Percentiles rank a stretch among this genome's conserved stretches.
Conservation (phyloP, 2,113 vertebrate species). For the Elephantulus edwardii region DNA sequence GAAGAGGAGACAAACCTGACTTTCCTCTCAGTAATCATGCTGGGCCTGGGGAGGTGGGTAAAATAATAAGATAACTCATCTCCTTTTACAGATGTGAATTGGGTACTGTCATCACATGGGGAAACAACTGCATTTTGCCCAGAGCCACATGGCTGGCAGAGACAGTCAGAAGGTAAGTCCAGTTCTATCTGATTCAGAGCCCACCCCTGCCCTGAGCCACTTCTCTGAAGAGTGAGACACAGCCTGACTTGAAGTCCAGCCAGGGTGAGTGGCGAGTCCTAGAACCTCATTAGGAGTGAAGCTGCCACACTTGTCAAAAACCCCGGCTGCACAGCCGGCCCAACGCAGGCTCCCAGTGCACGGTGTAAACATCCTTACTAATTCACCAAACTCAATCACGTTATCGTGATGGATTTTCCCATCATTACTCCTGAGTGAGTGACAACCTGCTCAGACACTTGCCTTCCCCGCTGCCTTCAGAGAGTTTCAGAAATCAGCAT, state of each 20-base stretch:
- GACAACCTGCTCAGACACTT: conserved; percentile 74
- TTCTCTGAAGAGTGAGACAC: conserved; percentile 14
- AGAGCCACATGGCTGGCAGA: not conserved
- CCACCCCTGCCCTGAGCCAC: not conserved
- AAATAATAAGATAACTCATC: not conserved
- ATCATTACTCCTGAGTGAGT: conserved; percentile 80
- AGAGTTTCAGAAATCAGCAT: conserved; percentile 71
- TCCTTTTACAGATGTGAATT: not conserved
- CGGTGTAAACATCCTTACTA: conserved; percentile 76
- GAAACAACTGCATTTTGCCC: not conserved
- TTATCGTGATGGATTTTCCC: conserved; percentile 77
- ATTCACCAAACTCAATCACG: conserved; percentile 77
- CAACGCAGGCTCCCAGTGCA: not conserved
- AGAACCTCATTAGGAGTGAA: conserved; percentile 78
- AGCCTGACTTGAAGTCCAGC: conserved; percentile 58
- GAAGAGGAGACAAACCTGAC: not conserved
- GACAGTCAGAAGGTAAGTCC: not conserved
- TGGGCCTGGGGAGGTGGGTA: not conserved
- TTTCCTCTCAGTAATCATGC: not conserved
- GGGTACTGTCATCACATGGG: not conserved
- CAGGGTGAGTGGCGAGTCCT: conserved; percentile 17
- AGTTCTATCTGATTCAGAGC: not conserved
- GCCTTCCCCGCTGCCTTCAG: conserved; percentile 52
- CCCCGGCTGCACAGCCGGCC: conserved; percentile 4
- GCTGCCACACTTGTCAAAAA: conserved; percentile 70